Percentiles rank a stretch among this genome's conserved stretches.
These are phyloP conservation scores for Dicaeum eximium DNA, from an alignment of 2,113 vertebrate genomes.

Conservation along the genomic window DNA sequence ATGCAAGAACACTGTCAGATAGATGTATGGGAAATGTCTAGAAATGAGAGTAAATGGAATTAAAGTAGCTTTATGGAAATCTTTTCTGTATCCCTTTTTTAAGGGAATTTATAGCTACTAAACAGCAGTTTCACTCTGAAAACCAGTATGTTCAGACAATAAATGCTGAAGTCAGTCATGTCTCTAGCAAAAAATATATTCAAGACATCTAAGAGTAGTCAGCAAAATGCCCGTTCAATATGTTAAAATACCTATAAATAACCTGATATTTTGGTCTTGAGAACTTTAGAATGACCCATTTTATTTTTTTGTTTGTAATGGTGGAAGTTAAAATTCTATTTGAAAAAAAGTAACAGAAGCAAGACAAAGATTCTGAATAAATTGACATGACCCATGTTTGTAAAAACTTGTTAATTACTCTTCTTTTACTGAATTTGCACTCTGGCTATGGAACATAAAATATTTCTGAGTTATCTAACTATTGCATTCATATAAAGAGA, in stretches of 20 bases:
- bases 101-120: not conserved
- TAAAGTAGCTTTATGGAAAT: not conserved
- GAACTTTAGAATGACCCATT: not conserved
- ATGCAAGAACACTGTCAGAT: not conserved
- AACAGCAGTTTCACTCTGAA: not conserved
- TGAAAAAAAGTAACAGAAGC: not conserved
- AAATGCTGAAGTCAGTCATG: not conserved
- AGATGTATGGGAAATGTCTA: not conserved
- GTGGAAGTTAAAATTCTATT: not conserved
- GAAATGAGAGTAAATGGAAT: not conserved
- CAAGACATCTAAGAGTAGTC: not conserved
- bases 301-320: not conserved
- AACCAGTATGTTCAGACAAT: not conserved
- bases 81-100: not conserved
- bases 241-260: not conserved
- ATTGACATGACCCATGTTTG: not conserved
- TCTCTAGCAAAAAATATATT: not conserved
- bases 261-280: not conserved
- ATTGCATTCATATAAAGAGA: not conserved
- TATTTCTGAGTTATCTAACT: not conserved
- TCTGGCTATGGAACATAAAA: fast-evolving
- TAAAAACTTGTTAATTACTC: not conserved
- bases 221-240: not conserved
- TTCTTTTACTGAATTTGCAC: not conserved
- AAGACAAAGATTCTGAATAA: not conserved